Evolutionary conservation across 1,140 invertebrate species (phyloP).

Genomic region (Vollenhovia emeryi): DNA sequence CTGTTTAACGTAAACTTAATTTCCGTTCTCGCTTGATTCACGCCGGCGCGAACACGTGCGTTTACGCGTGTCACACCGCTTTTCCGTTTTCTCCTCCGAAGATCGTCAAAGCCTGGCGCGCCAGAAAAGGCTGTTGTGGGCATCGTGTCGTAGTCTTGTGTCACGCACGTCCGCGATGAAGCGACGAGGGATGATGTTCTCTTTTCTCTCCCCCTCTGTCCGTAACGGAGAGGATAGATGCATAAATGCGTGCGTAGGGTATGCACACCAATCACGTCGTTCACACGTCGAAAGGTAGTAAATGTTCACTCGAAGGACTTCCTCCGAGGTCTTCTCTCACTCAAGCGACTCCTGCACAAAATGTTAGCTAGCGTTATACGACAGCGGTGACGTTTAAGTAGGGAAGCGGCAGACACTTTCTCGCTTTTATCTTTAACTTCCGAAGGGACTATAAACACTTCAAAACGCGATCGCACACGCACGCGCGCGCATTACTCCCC

Average conservation of each 20-base stretch:
- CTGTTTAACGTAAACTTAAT: conserved; percentile 63
- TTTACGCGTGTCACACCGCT: conserved; percentile 15
- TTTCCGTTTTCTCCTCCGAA: conserved; percentile 25
- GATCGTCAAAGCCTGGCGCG: not conserved
- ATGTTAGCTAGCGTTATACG: conserved; percentile 37
- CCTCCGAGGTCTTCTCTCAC: conserved; percentile 11
- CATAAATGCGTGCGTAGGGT: conserved; percentile 34
- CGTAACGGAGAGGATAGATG: not conserved
- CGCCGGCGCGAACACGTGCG: not conserved
- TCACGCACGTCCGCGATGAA: not conserved
- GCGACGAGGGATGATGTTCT: not conserved
- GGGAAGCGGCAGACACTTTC: conserved; percentile 16
- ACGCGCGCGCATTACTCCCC: conserved; percentile 23
- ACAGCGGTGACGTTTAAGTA: conserved; percentile 31
- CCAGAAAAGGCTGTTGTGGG: not conserved
- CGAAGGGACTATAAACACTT: conserved; percentile 21
- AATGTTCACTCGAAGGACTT: conserved; percentile 46
- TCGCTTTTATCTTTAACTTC: conserved; percentile 51
- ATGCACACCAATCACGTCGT: conserved; percentile 39
- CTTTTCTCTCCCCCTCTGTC: not conserved
- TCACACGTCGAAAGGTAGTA: conserved; percentile 31
- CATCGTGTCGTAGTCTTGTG: not conserved
- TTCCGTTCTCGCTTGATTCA: conserved; percentile 60
- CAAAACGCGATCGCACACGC: conserved; percentile 31
- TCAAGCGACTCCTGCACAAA: conserved; percentile 32